Percentiles rank a stretch among this genome's conserved stretches.
Evolutionary conservation across 2,888 invertebrate genomes (phyloP).

Genomic region (Noctua comes): DNA sequence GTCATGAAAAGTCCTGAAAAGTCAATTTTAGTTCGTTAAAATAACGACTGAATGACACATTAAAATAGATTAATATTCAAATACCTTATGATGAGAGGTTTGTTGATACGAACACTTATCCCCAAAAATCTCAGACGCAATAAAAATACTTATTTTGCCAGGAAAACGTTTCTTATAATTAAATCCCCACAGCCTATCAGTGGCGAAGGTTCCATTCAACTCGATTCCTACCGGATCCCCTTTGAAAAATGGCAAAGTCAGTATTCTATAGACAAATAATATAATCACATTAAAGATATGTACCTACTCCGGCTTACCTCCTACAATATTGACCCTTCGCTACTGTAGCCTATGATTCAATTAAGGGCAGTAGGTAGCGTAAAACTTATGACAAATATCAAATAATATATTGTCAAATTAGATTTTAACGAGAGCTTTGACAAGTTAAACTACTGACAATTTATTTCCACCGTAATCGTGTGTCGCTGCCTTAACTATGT

Average conservation of each 20-base stretch:
- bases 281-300: no score
- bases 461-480: slow-evolving; percentile 10
- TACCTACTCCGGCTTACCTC: no score
- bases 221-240: no score
- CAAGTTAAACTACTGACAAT: not conserved
- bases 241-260: no score
- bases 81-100: not conserved
- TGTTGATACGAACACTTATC: not conserved
- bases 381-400: slow-evolving; percentile 22
- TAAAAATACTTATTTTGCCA: not conserved
- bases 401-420: not conserved
- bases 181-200: not conserved
- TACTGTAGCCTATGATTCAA: no score
- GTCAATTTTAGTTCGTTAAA: no score
- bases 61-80: not conserved
- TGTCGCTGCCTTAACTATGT: slow-evolving; percentile 29
- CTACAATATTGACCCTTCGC: no score
- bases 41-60: not conserved
- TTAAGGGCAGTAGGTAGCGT: no score
- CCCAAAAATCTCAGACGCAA: not conserved
- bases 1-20: no score
- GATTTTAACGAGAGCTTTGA: no score
- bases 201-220: no score
- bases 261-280: no score
- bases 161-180: not conserved